Base-by-base conservation (phyloP, 2,888 invertebrate genomes). In the Gasteruption jaculator region DNA sequence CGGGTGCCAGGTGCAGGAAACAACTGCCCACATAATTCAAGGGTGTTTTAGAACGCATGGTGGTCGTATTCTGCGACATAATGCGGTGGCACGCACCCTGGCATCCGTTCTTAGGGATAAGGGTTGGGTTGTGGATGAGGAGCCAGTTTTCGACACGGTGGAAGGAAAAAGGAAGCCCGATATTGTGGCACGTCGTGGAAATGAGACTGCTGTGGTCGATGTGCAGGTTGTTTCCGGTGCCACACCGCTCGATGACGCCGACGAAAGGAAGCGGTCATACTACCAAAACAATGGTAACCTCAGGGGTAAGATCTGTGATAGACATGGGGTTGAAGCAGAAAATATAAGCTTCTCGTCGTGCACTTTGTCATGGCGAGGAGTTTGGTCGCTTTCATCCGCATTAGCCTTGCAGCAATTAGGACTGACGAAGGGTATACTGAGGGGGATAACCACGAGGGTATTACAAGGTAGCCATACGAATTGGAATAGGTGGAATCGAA, bases 1-100 rank as follows among this genome's bases (percentile, higher is more conserved):
- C 3, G 63, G 62, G 2, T 68, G 64, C 49, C 40, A 34, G 34
- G 45, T 49, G 1, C 49, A 46, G 22, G 65, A 69, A 44, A 65
- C 67, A 1, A 54, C 59, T 20, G 61, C 59, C 5, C 66, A 65
- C 35, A 40, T 59, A 11, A 53, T 65, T 25, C 67, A 70, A 36
- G 38, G 38, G 16, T 68, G 67, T 45, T 46, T 45, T 29, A 30
- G 64, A 25, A 69, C 67, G 2, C 66, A 69, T 46, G 65, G 63
- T 49, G 66, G 58, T 4, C 46, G 63, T 3, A 51, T 69, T 1
- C 16, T 50, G 26, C 49, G 68, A 6, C 68, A 71, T 24, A 49
- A 67, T 18, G 61, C 53, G 1, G 48, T 64, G 3, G 49, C 47
- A 19, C 44, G 50, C 6, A 38, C 40, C 1, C 18, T 66, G 1